Conservation (phyloP, 1,140 invertebrate species). For the Nasonia longicornis region DNA sequence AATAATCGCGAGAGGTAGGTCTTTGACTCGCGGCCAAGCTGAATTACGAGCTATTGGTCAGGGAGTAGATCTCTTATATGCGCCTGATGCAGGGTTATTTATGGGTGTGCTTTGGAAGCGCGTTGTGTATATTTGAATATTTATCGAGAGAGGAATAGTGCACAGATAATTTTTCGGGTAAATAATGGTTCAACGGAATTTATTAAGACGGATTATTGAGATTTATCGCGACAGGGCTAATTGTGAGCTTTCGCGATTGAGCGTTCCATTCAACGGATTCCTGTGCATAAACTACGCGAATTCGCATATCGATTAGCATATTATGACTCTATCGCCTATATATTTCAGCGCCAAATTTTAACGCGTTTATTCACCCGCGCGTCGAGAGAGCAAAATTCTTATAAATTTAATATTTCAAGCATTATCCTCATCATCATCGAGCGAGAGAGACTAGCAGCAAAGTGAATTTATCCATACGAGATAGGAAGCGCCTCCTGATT, state of each 20-base stretch:
- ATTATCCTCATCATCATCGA: neutral
- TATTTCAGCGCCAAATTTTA: neutral
- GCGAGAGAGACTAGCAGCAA: neutral
- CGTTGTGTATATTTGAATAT: constrained; percentile 29
- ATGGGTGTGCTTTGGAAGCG: neutral
- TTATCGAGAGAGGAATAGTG: constrained; percentile 27
- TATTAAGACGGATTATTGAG: constrained; percentile 29
- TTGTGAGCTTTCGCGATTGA: neutral
- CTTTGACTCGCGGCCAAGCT: constrained; percentile 24
- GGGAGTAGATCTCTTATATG: constrained; percentile 25
- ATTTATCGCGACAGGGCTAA: constrained; percentile 27
- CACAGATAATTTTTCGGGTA: constrained; percentile 29
- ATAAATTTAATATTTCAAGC: neutral
- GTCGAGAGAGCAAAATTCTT: neutral
- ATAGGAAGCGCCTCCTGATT: neutral
- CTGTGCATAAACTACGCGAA: neutral
- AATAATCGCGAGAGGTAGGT: neutral
- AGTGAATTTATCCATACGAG: neutral
- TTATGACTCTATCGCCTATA: neutral
- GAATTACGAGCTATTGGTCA: constrained; percentile 6
- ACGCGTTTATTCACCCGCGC: constrained; percentile 1
- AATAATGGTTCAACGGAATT: constrained; percentile 9
- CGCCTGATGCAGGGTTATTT: constrained; percentile 36
- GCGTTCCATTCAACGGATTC: neutral
- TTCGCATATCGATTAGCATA: constrained; percentile 3